Conservation (phyloP, 1,140 invertebrate genomes). For the Cecropterus lyciades region DNA sequence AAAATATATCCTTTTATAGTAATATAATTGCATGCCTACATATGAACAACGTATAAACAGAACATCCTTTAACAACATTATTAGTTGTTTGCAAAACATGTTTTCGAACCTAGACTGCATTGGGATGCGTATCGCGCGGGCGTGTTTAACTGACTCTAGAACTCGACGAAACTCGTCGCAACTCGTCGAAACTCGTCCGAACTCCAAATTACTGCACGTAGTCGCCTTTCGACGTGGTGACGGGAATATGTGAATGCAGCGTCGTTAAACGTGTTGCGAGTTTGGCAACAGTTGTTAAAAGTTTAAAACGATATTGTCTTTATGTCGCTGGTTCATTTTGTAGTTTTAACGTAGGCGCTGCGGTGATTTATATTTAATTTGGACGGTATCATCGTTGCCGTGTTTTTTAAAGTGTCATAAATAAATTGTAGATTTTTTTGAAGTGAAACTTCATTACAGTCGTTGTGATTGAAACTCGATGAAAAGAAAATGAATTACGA, state of each 20-base stretch:
- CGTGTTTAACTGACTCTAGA: constrained; percentile 31
- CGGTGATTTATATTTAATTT: not conserved
- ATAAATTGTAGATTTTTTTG: too few species aligned
- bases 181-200: constrained; percentile 29
- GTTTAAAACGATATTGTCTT: constrained; percentile 38
- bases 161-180: constrained; percentile 16
- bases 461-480: too few species aligned
- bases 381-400: not conserved
- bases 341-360: not conserved
- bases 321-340: constrained; percentile 1
- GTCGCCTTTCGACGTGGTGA: constrained; percentile 27
- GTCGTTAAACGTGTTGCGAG: constrained; percentile 33
- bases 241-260: constrained; percentile 32
- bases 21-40: too few species aligned
- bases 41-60: too few species aligned
- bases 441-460: too few species aligned
- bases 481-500: too few species aligned
- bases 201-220: constrained; percentile 33
- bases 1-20: too few species aligned
- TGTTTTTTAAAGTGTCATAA: too few species aligned
- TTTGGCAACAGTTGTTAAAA: constrained; percentile 35
- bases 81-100: constrained; percentile 35
- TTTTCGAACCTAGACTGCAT: constrained; percentile 38
- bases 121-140: constrained; percentile 28
- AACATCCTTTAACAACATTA: too few species aligned